Evolutionary conservation across 2,888 invertebrate species (phyloP).

Genomic region (Esperia sulphurella): DNA sequence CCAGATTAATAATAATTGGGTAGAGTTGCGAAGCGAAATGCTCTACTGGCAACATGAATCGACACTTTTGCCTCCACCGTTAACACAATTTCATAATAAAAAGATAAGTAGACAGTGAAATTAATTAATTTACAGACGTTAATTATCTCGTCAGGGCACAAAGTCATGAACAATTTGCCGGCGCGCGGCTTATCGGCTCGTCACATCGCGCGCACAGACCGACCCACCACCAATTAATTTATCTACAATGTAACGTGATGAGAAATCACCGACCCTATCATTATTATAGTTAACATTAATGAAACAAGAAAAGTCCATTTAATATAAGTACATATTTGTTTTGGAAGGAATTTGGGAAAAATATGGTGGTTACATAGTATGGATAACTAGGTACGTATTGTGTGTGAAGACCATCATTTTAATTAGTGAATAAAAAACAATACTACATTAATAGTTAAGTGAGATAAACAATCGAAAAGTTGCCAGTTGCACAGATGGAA

Average conservation of each 20-base stretch:
- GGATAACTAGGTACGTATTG: no score
- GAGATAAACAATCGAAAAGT: no score
- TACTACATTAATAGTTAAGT: no score
- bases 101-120: slow-evolving; percentile 38
- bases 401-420: no score
- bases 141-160: slow-evolving; percentile 71
- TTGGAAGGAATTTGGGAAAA: not conserved
- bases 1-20: not conserved
- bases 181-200: slow-evolving; percentile 56
- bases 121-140: slow-evolving; percentile 72
- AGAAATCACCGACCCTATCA: slow-evolving; percentile 50
- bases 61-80: slow-evolving; percentile 49
- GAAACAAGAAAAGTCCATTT: slow-evolving; percentile 4
- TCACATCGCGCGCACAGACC: slow-evolving; percentile 48
- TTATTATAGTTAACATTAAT: slow-evolving; percentile 8
- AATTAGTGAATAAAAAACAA: no score
- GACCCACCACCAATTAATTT: slow-evolving; percentile 35
- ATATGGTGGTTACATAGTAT: no score
- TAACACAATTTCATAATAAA: slow-evolving; percentile 59
- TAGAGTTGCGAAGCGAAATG: slow-evolving; percentile 8
- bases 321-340: not conserved
- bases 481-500: no score
- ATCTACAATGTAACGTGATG: slow-evolving; percentile 42
- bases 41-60: slow-evolving; percentile 37
- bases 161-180: slow-evolving; percentile 58